A percentile compares a stretch with the other conserved stretches of the same genome.
Evolutionary conservation across 2,797 vertebrate species (phyloP).

Genomic region (Danio jaintianensis): DNA sequence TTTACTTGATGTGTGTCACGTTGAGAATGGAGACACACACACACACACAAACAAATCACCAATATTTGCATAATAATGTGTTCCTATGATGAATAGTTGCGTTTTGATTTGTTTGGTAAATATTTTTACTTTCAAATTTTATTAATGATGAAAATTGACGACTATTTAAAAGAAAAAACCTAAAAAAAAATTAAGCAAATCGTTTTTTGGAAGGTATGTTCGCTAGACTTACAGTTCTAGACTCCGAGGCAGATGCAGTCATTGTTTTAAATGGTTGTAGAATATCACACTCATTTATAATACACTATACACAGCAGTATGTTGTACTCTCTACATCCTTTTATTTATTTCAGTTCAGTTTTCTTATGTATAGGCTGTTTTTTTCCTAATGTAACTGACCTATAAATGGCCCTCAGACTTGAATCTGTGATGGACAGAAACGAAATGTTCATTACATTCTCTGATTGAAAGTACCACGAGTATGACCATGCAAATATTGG

Average conservation of each 20-base stretch:
- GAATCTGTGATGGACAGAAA: background rate
- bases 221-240: constrained; percentile 66
- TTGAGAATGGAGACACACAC: constrained; percentile 63
- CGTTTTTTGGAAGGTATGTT: constrained; percentile 63
- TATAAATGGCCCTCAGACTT: constrained; percentile 11
- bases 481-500: background rate
- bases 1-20: constrained; percentile 52
- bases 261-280: constrained; percentile 91
- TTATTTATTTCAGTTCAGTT: background rate
- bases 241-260: constrained; percentile 76
- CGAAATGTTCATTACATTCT: background rate
- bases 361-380: background rate
- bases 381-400: constrained; percentile 6
- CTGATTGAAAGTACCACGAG: background rate
- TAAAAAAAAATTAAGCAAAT: constrained; percentile 25
- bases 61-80: constrained; percentile 60
- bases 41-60: constrained; percentile 68
- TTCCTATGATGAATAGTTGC: constrained; percentile 47
- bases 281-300: constrained; percentile 65
- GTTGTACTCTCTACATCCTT: constrained; percentile 4
- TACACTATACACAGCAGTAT: constrained; percentile 61
- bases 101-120: constrained; percentile 54
- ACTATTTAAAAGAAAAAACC: constrained; percentile 73
- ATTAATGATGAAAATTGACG: constrained; percentile 72
- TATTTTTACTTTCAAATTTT: constrained; percentile 59